Evolutionary conservation across 2,113 vertebrate species (phyloP).

Genomic region (Notothenia coriiceps): DNA sequence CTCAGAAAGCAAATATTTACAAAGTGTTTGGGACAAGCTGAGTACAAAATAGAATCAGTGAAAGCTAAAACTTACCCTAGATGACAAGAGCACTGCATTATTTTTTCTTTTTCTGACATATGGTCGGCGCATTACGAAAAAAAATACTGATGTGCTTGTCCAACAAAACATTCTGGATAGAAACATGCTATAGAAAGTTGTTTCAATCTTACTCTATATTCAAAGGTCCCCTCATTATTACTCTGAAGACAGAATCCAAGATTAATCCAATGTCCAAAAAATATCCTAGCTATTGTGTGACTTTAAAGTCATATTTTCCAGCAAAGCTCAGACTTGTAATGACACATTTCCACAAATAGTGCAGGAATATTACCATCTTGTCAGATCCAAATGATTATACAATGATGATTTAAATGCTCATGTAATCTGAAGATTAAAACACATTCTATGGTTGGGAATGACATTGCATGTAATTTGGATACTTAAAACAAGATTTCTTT

Average conservation of each 20-base stretch:
- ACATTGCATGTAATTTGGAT: constrained; percentile 28
- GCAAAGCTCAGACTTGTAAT: background rate
- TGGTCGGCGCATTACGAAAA: no score
- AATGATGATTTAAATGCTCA: constrained; percentile 37
- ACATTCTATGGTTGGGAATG: constrained; percentile 38
- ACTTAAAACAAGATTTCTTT: constrained; percentile 39
- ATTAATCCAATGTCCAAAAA: no score
- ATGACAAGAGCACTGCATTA: background rate
- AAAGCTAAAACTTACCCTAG: background rate
- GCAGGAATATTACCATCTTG: background rate
- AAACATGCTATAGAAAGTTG: background rate
- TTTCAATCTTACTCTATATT: no score
- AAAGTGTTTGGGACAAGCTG: background rate
- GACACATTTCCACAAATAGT: background rate
- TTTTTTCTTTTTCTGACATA: background rate
- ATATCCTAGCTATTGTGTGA: no score
- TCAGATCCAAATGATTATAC: background rate
- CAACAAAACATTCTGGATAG: background rate
- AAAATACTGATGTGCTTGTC: background rate
- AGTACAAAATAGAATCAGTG: background rate
- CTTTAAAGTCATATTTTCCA: background rate
- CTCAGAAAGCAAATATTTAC: background rate
- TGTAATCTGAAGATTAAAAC: constrained; percentile 56
- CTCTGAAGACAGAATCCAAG: no score
- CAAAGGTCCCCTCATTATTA: no score